These are phyloP conservation scores for Protobothrops flavoviridis DNA, from an alignment of 2,113 vertebrate species.

Conservation along the genomic window DNA sequence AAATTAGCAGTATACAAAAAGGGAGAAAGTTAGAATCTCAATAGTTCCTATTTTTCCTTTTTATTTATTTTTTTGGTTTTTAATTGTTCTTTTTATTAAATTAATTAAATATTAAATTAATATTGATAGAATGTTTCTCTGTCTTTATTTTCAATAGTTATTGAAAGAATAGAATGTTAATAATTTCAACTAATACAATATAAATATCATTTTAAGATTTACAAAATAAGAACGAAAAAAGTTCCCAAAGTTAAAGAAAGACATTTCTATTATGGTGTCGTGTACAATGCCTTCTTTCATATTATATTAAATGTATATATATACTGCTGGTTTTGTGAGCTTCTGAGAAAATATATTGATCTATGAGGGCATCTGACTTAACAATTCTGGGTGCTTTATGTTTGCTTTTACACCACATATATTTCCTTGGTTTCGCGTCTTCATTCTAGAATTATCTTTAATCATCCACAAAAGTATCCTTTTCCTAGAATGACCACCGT, in stretches of 20 bases:
- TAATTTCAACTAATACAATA: not conserved
- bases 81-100: not conserved
- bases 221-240: not conserved
- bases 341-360: not conserved
- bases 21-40: not conserved
- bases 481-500: not conserved
- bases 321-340: not conserved
- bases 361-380: not conserved
- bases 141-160: not conserved
- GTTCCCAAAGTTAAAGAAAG: not conserved
- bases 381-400: not conserved
- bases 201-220: not conserved
- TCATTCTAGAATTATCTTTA: not conserved
- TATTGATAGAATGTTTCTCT: not conserved
- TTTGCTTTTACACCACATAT: not conserved
- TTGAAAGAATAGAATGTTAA: not conserved
- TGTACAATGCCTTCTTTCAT: not conserved
- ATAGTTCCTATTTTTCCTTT: not conserved
- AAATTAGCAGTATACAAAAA: not conserved
- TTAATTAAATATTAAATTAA: not conserved
- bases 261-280: not conserved
- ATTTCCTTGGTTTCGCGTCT: not conserved
- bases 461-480: not conserved
- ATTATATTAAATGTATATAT: not conserved
- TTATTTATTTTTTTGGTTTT: not conserved